A percentile compares a stretch with the other conserved stretches of the same genome.
These are phyloP conservation scores for Plutella xylostella DNA, from an alignment of 2,888 invertebrate species.

Conservation along the genomic window DNA sequence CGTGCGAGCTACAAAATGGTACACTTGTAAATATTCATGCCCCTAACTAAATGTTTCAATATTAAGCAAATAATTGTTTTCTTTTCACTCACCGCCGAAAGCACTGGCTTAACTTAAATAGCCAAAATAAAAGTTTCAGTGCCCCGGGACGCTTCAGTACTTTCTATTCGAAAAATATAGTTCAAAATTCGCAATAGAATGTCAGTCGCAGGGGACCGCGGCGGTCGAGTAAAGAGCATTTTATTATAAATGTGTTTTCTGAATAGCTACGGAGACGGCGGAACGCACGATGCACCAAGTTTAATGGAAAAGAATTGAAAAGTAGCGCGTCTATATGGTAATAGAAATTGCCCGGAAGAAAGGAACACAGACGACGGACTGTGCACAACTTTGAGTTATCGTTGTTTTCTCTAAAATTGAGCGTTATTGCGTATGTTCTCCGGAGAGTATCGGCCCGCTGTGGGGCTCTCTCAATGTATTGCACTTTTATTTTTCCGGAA, in stretches of 20 bases:
- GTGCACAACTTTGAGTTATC: slow-evolving; percentile 63
- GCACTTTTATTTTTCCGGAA: slow-evolving; percentile 43
- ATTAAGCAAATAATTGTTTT: slow-evolving; percentile 1
- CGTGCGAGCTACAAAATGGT: background rate
- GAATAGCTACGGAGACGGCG: slow-evolving; percentile 38
- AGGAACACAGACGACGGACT: slow-evolving; percentile 58
- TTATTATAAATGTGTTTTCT: slow-evolving; percentile 68
- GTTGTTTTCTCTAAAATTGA: slow-evolving; percentile 66
- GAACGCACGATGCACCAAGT: slow-evolving; percentile 66
- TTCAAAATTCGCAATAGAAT: slow-evolving; percentile 61
- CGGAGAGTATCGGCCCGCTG: slow-evolving; percentile 32
- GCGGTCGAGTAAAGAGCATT: slow-evolving; percentile 62
- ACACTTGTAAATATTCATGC: background rate
- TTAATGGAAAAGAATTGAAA: slow-evolving; percentile 71
- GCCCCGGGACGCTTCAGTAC: slow-evolving; percentile 44
- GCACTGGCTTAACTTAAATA: slow-evolving; percentile 23
- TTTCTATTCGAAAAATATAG: slow-evolving; percentile 38
- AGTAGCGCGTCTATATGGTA: slow-evolving; percentile 70
- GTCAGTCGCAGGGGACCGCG: slow-evolving; percentile 56
- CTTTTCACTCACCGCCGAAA: no score
- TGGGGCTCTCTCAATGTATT: slow-evolving; percentile 24
- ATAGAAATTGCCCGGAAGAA: slow-evolving; percentile 70
- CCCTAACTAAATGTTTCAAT: slow-evolving; percentile 1
- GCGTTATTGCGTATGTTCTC: slow-evolving; percentile 56
- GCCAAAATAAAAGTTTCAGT: slow-evolving; percentile 44